Conservation (phyloP, 2,113 vertebrate genomes). For the Myiagra hebetior region DNA sequence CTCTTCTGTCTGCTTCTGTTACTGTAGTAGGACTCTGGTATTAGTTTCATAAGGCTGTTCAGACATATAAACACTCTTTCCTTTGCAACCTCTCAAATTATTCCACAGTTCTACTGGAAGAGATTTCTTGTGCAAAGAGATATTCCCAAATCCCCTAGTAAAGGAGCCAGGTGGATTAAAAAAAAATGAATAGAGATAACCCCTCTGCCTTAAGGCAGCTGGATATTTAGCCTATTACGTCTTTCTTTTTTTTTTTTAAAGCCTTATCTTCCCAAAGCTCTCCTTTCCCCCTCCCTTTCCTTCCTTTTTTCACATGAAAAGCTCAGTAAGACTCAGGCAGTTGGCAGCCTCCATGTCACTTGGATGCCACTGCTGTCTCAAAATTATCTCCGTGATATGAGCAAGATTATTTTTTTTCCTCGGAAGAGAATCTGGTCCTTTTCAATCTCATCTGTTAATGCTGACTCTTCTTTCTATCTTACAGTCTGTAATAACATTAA, state of each 20-base stretch:
- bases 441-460: not conserved
- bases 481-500: not conserved
- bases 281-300: not conserved
- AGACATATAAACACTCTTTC: not conserved
- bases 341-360: not conserved
- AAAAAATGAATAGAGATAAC: not conserved
- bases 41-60: not conserved
- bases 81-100: not conserved
- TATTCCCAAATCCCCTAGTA: not conserved
- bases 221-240: not conserved
- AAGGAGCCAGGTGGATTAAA: not conserved
- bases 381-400: not conserved
- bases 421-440: not conserved
- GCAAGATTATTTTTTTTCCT: not conserved
- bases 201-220: not conserved
- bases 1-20: not conserved
- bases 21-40: not conserved
- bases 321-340: not conserved
- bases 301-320: not conserved
- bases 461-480: not conserved
- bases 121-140: not conserved
- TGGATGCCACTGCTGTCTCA: not conserved
- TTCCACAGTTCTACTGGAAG: not conserved
- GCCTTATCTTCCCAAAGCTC: not conserved
- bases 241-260: not conserved